Conservation (phyloP, 92 coral and sea anemone species). For the Epizoanthus stellaris region DNA sequence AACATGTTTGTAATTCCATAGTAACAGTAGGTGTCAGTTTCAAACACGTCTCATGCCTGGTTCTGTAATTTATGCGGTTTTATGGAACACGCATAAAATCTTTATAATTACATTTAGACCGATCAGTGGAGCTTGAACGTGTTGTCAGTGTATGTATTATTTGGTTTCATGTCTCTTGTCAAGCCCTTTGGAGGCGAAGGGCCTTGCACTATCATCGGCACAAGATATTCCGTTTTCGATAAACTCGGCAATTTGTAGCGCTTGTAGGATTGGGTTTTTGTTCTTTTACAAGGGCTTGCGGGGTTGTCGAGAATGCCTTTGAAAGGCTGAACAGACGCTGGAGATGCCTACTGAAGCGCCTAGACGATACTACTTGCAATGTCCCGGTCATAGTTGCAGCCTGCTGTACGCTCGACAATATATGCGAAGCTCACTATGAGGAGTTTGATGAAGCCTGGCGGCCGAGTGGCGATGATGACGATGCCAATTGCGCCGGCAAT, state of each 20-base stretch:
- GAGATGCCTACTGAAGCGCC: slow-evolving; percentile 49
- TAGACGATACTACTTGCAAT: slow-evolving; percentile 30
- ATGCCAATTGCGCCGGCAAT: neutral
- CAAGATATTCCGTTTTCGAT: slow-evolving; percentile 2
- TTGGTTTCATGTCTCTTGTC: neutral
- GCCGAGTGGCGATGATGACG: slow-evolving; percentile 41
- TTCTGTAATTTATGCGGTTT: too few species aligned
- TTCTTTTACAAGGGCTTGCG: too few species aligned
- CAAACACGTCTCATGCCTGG: too few species aligned
- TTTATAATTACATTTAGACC: neutral
- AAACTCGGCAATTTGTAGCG: too few species aligned
- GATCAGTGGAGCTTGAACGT: neutral
- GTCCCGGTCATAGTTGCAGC: slow-evolving; percentile 45
- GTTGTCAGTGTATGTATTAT: slow-evolving; percentile 8
- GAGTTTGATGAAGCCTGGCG: slow-evolving; percentile 49
- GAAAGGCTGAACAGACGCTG: slow-evolving; percentile 56
- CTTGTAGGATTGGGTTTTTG: too few species aligned
- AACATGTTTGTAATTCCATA: too few species aligned
- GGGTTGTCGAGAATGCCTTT: slow-evolving; percentile 49
- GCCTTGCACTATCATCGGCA: slow-evolving; percentile 1
- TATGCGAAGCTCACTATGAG: slow-evolving; percentile 44
- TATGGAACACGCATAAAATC: too few species aligned
- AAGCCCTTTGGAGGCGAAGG: neutral
- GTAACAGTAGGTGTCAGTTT: too few species aligned
- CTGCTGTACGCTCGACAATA: slow-evolving; percentile 53